A percentile compares a stretch with the other conserved stretches of the same genome.
phyloP scores from a whole-genome alignment of 2,888 invertebrate species.

The Hipparchia sbordonii region DNA sequence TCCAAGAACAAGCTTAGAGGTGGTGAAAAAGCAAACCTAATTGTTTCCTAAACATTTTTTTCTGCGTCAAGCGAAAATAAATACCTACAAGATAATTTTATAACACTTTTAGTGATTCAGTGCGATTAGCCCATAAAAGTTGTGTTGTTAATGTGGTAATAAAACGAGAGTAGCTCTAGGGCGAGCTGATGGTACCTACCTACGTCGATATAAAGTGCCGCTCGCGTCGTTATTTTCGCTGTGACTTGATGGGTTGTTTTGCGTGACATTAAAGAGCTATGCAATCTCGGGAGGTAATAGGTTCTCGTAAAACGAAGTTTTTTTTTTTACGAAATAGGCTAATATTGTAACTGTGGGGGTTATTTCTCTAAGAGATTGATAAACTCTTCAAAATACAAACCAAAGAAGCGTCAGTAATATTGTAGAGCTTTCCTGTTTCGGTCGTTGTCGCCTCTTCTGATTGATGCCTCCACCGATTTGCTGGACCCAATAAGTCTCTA shows the following conservation, averaged over 20 bases:
- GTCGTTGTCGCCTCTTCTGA: too few relatives aligned
- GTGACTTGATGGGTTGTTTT: slow-evolving; percentile 53
- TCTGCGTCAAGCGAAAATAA: background rate
- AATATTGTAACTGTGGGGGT: background rate
- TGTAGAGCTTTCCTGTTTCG: too few relatives aligned
- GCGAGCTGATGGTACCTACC: slow-evolving; percentile 46
- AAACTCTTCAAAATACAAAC: background rate
- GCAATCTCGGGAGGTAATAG: slow-evolving; percentile 14
- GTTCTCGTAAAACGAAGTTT: slow-evolving; percentile 6
- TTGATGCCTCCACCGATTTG: too few relatives aligned
- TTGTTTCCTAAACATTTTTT: background rate
- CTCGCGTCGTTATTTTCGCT: slow-evolving; percentile 54
- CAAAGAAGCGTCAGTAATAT: background rate
- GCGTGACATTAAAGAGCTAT: slow-evolving; percentile 17
- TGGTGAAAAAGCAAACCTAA: background rate
- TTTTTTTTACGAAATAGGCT: background rate
- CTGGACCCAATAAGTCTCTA: too few relatives aligned
- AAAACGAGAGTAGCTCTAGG: slow-evolving; percentile 52
- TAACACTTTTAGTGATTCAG: background rate
- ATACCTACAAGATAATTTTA: background rate
- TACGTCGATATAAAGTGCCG: slow-evolving; percentile 51
- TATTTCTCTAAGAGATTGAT: background rate
- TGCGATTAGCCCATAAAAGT: slow-evolving; percentile 12
- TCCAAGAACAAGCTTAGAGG: background rate
- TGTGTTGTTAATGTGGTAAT: slow-evolving; percentile 49